Percentiles rank a stretch among this genome's conserved stretches.
Evolutionary conservation across 1,140 invertebrate genomes (phyloP).

Genomic region (silkworm (Bombyx mori)): DNA sequence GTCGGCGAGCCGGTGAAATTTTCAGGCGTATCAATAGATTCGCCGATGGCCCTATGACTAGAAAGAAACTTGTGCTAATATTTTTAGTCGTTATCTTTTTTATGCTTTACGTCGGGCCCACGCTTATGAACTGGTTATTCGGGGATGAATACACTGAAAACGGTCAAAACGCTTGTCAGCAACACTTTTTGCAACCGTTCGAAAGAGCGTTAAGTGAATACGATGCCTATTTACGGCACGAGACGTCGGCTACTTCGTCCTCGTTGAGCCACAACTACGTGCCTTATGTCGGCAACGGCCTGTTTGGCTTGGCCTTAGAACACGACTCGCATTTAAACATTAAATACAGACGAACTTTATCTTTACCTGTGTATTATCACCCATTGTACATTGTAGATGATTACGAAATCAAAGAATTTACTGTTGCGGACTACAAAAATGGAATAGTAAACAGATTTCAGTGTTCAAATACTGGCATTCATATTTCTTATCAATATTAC

Average conservation of each 20-base stretch:
- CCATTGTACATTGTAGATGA: constrained; percentile 78
- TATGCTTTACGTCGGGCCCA: constrained; percentile 77
- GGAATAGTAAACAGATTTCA: constrained; percentile 81
- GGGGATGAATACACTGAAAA: constrained; percentile 56
- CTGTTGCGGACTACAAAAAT: constrained; percentile 76
- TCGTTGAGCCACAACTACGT: constrained; percentile 74
- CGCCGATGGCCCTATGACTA: constrained; percentile 75
- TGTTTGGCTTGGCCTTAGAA: constrained; percentile 77
- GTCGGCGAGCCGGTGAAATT: constrained; percentile 52
- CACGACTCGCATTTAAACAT: constrained; percentile 78
- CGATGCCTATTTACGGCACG: constrained; percentile 78
- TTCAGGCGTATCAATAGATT: constrained; percentile 72
- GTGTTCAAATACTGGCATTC: constrained; percentile 76
- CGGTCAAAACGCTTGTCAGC: constrained; percentile 76
- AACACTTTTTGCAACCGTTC: constrained; percentile 75
- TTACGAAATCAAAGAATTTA: constrained; percentile 73
- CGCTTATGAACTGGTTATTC: constrained; percentile 75
- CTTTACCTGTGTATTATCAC: constrained; percentile 79
- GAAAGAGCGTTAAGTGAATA: constrained; percentile 73
- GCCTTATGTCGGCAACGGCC: constrained; percentile 86
- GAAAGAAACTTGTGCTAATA: constrained; percentile 76
- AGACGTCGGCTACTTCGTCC: constrained; percentile 66
- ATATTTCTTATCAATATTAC: constrained; percentile 80
- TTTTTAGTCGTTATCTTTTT: constrained; percentile 74
- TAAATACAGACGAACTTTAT: constrained; percentile 79